These are phyloP conservation scores for Proteles cristata DNA, from an alignment of 2,113 vertebrate genomes.

Conservation along the genomic window DNA sequence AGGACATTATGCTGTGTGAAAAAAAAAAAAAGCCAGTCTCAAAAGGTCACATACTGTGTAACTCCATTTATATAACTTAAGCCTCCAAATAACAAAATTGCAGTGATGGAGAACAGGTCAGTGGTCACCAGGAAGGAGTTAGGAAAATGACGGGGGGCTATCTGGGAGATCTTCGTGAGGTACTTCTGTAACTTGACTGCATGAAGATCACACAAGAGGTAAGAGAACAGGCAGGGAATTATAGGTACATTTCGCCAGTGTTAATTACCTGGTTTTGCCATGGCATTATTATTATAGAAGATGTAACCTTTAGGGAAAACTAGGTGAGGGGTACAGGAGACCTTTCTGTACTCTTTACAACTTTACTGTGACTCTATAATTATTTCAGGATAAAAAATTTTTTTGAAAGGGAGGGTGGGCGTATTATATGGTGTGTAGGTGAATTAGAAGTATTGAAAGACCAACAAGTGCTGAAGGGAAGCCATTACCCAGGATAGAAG, in stretches of 20 bases:
- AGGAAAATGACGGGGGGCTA: neutral
- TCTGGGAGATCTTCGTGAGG: neutral
- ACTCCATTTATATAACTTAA: neutral
- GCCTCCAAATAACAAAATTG: neutral
- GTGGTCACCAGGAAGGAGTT: neutral
- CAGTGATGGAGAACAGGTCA: neutral
- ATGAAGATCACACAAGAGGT: neutral
- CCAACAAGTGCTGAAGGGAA: neutral
- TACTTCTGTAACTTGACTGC: neutral
- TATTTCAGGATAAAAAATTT: neutral
- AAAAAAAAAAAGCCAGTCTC: neutral
- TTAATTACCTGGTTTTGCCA: neutral
- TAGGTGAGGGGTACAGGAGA: neutral
- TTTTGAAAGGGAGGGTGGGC: neutral
- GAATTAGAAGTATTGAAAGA: neutral
- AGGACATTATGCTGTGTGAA: neutral
- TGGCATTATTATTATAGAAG: neutral
- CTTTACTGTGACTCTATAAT: neutral
- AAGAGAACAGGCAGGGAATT: fast-evolving
- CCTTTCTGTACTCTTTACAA: neutral
- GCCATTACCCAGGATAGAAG: neutral
- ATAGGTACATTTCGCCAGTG: fast-evolving
- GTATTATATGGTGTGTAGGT: neutral
- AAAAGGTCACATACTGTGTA: neutral
- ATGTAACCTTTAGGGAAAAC: neutral